phyloP scores from a whole-genome alignment of 2,797 vertebrate species.

The Spea hammondii region DNA sequence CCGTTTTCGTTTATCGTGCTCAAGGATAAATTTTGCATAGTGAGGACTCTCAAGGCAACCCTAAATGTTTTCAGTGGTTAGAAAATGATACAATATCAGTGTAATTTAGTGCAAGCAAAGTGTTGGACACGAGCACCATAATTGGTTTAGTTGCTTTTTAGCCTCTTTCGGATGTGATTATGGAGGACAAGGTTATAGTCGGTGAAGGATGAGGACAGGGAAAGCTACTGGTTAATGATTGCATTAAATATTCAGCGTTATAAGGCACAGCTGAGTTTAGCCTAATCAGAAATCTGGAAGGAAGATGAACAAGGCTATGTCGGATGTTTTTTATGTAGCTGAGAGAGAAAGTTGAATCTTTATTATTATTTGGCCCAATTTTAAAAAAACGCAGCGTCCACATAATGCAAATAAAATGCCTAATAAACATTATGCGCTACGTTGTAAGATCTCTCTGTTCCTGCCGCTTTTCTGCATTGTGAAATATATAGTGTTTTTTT shows the following conservation, averaged over 20 bases:
- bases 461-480: too few species aligned
- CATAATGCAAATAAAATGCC: too few species aligned
- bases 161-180: conserved; percentile 27
- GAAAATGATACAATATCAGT: neutral
- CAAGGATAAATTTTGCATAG: conserved; percentile 39
- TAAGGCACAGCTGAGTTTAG: conserved; percentile 27
- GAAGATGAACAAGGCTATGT: conserved; percentile 3
- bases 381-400: too few species aligned
- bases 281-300: neutral
- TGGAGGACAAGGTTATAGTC: conserved; percentile 27
- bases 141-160: conserved; percentile 2
- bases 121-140: neutral
- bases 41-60: conserved; percentile 32
- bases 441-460: too few species aligned
- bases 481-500: too few species aligned
- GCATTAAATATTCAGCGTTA: conserved; percentile 33
- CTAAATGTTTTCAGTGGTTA: neutral
- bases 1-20: too few species aligned
- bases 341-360: too few species aligned
- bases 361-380: too few species aligned
- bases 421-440: too few species aligned
- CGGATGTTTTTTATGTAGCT: too few species aligned
- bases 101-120: conserved; percentile 1
- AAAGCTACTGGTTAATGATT: neutral
- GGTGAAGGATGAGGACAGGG: conserved; percentile 4